A percentile compares a stretch with the other conserved stretches of the same genome.
These are phyloP conservation scores for Tetragnatha montana DNA, from an alignment of 2,888 invertebrate genomes.

Conservation along the genomic window DNA sequence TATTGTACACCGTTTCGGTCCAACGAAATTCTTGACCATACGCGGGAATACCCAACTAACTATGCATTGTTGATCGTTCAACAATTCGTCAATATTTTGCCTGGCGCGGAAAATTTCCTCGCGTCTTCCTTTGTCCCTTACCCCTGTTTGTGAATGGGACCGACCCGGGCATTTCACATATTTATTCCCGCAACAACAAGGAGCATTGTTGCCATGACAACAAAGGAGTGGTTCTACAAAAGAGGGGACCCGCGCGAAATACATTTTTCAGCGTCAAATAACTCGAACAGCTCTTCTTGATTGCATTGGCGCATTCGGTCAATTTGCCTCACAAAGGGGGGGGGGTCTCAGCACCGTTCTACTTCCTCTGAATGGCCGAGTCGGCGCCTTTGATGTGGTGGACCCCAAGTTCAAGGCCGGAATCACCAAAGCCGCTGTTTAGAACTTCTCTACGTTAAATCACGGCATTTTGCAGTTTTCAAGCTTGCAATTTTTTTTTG, in stretches of 20 bases:
- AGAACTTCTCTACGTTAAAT: too few relatives aligned
- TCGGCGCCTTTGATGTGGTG: too few relatives aligned
- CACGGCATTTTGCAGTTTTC: too few relatives aligned
- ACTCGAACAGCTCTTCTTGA: conserved; percentile 31
- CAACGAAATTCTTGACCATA: too few relatives aligned
- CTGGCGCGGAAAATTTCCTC: background rate
- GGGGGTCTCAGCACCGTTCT: background rate
- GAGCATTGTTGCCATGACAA: background rate
- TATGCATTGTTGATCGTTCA: background rate
- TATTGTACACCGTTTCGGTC: too few relatives aligned
- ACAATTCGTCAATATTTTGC: background rate
- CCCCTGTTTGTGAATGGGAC: background rate
- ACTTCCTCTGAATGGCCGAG: too few relatives aligned
- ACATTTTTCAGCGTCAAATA: conserved; percentile 67
- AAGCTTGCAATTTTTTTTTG: too few relatives aligned
- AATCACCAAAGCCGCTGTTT: too few relatives aligned
- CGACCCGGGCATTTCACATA: background rate
- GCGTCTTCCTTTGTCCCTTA: background rate
- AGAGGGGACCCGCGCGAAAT: conserved; percentile 20
- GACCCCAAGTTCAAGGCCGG: too few relatives aligned
- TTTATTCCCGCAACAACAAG: background rate
- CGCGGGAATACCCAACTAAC: too few relatives aligned
- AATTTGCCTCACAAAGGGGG: conserved; percentile 15
- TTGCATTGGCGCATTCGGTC: conserved; percentile 16
- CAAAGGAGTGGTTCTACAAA: background rate